Evolutionary conservation across 2,797 vertebrate species (phyloP), one percentile per base, ranked within the genome.

Genomic region (Cossypha heuglini): DNA sequence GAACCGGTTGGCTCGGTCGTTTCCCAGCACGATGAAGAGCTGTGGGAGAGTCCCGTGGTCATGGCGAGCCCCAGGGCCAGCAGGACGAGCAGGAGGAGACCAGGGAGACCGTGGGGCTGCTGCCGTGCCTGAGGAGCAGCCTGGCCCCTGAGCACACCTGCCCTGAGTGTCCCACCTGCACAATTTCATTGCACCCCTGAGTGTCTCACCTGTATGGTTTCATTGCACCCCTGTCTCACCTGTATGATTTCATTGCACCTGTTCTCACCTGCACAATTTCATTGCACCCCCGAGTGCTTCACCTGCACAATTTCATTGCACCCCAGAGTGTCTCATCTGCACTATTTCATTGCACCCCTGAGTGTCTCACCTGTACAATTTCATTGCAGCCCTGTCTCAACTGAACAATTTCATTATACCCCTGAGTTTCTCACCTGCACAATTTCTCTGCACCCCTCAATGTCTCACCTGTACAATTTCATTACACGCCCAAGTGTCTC

Each of bases 21-120:
- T 99, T 12, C 99, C 99, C 95, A 99, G 95, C 98, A 99, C 94
- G 75, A 99, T 99, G 97, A 99, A 99, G 52, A 99, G 98, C 99
- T 99, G 95, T 45, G 58, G 66, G 63, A 81, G 35, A 73, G 55
- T 14, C 22, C 35, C 24, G 2, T 0, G 28, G 59, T 67, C 45
- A 22, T 7, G 45, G 43, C 43, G 45, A 45, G 45, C 61, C 29
- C 54, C 20, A 5, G 25, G 26, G 17, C 13, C 40, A 69, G 58
- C 4, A 0, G 55, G 35, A 35, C 5, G n/a, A 83, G 57, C 29
- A 48, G 46, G 24, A 48, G 46, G 13, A 26, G 46, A 48, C 3
- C 0, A 10, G 9, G 17, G 45, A 77, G 28, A 33, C 19, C 0
- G 0, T 37, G 35, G 38, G 17, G 33, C 24, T 66, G 37, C 59